Base-by-base conservation (phyloP, 2,888 invertebrate species). In the Drosophila atripex region DNA sequence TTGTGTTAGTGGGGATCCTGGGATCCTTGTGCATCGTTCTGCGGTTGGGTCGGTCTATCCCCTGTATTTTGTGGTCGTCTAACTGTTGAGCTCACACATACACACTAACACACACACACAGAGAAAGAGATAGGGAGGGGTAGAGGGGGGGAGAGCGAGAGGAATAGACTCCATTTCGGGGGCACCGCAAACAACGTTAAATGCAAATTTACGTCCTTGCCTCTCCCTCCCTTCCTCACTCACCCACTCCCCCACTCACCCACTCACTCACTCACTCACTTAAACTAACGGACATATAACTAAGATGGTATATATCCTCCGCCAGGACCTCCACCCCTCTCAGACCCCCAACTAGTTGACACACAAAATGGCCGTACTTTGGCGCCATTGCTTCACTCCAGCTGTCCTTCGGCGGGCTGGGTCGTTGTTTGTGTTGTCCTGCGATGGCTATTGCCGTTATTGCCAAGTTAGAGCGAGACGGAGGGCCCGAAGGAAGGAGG, bases 181-280 rank as follows among this genome's bases (percentile, higher is more conserved):
- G 88, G 77, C 63, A 88, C 87, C 84, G 76, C 88, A 88, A 88
- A 86, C 85, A 88, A 84, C 87, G 87, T 88, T 88, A 88, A 88
- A 84, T 88, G 84, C 82, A 84, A 84, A 84, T 84, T 88, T 88
- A 86, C 82, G 73, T 72, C 80, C 59, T 57, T 66, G 65, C 45
- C 52, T 35, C 43, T 28, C 7, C 7, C 25, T 7, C 25, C 25
- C 18, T 2, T 2, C 18, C 2, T n/a, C 18, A 18, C 18, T 18
- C 21, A 23, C 21, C 4, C 21, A 28, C 28, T 52, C 14, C 43
- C 52, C 21, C 18, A 16, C 18, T 21, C 18, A 1, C 18, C 2
- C 18, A 18, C 18, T 18, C 21, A 23, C 21, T 23, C 21, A 28
- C 28, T 52, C 14, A 47, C 52, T 28, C 18, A 16, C 18, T 21